Percentiles rank a stretch among this genome's conserved stretches.
Conservation (phyloP, 2,888 invertebrate genomes). For the Cordilura impudica region DNA sequence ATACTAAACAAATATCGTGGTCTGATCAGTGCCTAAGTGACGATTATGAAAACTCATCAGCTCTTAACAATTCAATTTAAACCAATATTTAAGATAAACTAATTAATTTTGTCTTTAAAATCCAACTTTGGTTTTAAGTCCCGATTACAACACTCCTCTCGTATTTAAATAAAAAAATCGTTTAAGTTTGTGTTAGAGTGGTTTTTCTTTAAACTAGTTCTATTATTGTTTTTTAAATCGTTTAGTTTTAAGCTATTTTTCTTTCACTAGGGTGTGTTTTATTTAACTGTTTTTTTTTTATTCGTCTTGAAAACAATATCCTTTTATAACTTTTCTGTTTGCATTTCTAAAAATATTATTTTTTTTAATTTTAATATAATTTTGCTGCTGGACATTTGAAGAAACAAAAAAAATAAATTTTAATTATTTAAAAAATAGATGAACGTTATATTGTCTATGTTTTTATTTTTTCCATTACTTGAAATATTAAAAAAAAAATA, state of each 20-base stretch:
- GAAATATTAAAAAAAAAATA: conserved; percentile 38
- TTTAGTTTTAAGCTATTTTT: conserved; percentile 47
- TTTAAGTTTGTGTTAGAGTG: conserved; percentile 8
- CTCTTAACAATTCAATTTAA: neutral
- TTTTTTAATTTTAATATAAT: conserved; percentile 21
- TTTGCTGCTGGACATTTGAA: conserved; percentile 44
- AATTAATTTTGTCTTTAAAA: neutral
- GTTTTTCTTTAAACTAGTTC: conserved; percentile 3
- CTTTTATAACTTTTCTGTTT: conserved; percentile 12
- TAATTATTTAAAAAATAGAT: conserved; percentile 8
- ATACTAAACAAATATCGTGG: too few species aligned
- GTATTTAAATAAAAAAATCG: neutral
- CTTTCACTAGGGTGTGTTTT: conserved; percentile 36
- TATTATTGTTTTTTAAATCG: conserved; percentile 9
- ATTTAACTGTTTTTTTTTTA: conserved; percentile 31
- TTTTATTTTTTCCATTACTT: conserved; percentile 12
- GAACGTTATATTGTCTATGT: conserved; percentile 6
- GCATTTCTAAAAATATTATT: conserved; percentile 24
- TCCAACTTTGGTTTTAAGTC: neutral
- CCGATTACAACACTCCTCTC: neutral
- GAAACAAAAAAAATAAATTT: conserved; percentile 43
- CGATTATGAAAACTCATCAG: neutral
- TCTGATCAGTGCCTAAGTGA: neutral
- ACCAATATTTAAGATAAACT: neutral
- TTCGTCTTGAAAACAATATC: conserved; percentile 20